Conservation (phyloP, 2,113 vertebrate genomes). For the Aix galericulata region DNA sequence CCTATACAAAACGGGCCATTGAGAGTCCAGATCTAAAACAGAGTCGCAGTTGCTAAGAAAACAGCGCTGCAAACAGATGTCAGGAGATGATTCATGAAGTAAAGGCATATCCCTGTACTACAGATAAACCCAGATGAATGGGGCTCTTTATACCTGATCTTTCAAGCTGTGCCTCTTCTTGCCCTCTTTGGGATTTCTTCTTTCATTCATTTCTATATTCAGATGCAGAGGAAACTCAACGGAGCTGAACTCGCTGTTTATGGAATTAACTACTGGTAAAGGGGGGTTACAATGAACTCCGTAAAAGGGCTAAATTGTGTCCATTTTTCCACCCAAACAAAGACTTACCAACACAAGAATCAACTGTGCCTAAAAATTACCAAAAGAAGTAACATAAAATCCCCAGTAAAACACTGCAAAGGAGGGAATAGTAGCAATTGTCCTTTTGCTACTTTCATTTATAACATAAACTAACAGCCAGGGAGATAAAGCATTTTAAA, state of each 20-base stretch:
- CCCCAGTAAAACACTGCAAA: neutral
- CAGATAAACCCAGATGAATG: conserved; percentile 61
- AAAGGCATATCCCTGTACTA: conserved; percentile 37
- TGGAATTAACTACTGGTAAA: conserved; percentile 50
- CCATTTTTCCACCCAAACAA: conserved; percentile 1
- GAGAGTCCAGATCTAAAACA: conserved; percentile 61
- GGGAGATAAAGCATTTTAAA: conserved; percentile 51
- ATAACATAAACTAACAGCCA: neutral
- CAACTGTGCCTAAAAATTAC: neutral
- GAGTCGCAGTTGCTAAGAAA: conserved; percentile 72
- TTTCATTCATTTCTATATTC: neutral
- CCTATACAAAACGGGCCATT: conserved; percentile 9
- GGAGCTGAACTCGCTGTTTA: neutral
- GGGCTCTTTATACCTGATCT: conserved; percentile 53
- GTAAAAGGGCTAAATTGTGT: conserved; percentile 16
- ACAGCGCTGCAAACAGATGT: conserved; percentile 56
- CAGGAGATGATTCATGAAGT: conserved; percentile 65
- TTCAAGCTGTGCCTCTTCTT: conserved; percentile 27
- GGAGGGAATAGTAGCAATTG: neutral
- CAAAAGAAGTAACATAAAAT: neutral
- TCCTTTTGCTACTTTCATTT: neutral
- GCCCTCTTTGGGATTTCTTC: neutral
- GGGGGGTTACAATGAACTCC: neutral
- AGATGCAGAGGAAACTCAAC: neutral
- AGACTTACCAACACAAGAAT: neutral